Evolutionary conservation across 2,888 invertebrate species (phyloP).

Genomic region (Frankliniella intonsa): DNA sequence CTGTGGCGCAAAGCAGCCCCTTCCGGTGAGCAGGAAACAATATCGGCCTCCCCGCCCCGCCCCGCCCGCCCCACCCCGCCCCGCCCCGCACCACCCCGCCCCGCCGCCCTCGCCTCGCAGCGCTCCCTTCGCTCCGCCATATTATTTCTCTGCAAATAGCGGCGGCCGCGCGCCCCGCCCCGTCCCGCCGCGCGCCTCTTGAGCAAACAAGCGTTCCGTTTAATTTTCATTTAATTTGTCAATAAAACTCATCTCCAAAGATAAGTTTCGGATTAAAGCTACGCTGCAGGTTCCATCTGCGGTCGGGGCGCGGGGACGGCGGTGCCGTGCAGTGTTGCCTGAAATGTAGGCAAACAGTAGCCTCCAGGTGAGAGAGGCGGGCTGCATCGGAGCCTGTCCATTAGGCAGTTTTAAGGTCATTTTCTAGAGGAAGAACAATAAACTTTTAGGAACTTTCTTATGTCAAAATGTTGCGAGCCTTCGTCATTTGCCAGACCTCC

Average conservation of each 20-base stretch:
- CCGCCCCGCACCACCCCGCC: background rate
- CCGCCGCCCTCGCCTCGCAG: background rate
- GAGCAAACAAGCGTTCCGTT: background rate
- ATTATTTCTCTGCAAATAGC: background rate
- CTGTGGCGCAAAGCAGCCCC: background rate
- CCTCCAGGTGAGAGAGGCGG: background rate
- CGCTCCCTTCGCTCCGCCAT: background rate
- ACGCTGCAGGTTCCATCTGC: too few relatives aligned
- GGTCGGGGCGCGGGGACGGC: background rate
- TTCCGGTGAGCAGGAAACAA: conserved; percentile 1
- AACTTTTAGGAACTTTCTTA: too few relatives aligned
- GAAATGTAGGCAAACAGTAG: background rate
- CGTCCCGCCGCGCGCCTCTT: background rate
- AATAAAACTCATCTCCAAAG: background rate
- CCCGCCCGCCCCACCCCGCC: background rate
- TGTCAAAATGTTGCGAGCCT: too few relatives aligned
- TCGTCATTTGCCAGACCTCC: too few relatives aligned
- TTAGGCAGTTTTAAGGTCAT: too few relatives aligned
- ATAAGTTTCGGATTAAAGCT: background rate
- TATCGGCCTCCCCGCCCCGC: background rate
- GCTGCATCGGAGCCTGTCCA: background rate
- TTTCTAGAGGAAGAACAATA: too few relatives aligned
- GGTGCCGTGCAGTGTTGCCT: background rate
- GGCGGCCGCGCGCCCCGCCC: background rate
- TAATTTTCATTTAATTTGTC: background rate